Conservation (phyloP, 2,113 vertebrate genomes). For the Corythaixoides concolor region DNA sequence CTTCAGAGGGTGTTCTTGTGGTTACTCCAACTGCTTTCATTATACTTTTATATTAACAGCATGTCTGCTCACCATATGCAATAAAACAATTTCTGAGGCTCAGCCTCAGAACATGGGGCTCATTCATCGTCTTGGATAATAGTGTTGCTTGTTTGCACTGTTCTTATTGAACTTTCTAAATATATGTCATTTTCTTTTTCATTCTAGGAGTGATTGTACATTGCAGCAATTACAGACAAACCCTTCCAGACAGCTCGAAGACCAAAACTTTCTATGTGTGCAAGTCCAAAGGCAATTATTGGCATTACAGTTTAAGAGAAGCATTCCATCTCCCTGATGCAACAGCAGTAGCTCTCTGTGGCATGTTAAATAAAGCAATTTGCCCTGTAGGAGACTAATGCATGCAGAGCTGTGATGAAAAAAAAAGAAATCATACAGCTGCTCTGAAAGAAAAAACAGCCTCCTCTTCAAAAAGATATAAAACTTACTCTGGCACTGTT, state of each 20-base stretch:
- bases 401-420: constrained; percentile 56
- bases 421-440: constrained; percentile 36
- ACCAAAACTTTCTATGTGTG: constrained; percentile 73
- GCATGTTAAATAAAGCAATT: constrained; percentile 71
- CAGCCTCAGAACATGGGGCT: constrained; percentile 41
- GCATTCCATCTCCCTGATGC: constrained; percentile 77
- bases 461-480: constrained; percentile 26
- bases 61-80: constrained; percentile 57
- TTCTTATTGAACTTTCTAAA: constrained; percentile 72
- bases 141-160: constrained; percentile 49
- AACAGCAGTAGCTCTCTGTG: constrained; percentile 76
- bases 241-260: constrained; percentile 69
- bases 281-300: constrained; percentile 73
- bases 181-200: constrained; percentile 71
- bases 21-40: constrained; percentile 52
- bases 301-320: constrained; percentile 69
- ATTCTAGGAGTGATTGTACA: constrained; percentile 64
- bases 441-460: constrained; percentile 17
- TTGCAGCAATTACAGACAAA: constrained; percentile 74
- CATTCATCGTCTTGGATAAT: constrained; percentile 52
- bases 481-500: neutral
- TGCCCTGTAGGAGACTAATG: constrained; percentile 63
- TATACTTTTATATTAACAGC: constrained; percentile 49
- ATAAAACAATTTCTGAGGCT: constrained; percentile 59
- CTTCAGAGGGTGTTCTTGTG: constrained; percentile 44